phyloP scores from a whole-genome alignment of 2,797 vertebrate genomes.

The Taeniopygia guttata region DNA sequence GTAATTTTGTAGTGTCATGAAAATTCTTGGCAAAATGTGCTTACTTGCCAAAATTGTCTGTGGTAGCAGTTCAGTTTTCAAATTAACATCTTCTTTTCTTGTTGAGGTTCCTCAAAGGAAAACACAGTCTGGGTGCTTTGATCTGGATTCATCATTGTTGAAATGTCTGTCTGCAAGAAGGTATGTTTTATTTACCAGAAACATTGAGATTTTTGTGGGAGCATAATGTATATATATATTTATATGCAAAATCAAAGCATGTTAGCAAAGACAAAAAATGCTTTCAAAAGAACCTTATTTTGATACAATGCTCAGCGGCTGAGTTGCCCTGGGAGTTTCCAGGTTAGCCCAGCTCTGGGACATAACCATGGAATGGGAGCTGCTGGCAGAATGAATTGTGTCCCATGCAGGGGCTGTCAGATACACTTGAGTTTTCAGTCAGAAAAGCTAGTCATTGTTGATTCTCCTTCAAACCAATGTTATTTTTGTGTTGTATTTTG shows the following conservation, averaged over 20 bases:
- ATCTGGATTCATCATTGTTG: conserved; percentile 91
- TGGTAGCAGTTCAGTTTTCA: neutral
- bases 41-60: neutral
- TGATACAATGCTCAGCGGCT: neutral
- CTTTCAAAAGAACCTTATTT: neutral
- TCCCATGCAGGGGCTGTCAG: neutral
- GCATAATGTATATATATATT: neutral
- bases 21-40: neutral
- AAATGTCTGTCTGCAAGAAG: conserved; percentile 92
- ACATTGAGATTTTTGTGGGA: neutral
- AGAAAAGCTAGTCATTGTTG: neutral
- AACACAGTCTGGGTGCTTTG: conserved; percentile 95
- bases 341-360: neutral
- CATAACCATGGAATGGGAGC: neutral
- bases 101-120: conserved; percentile 96
- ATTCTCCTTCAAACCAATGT: neutral
- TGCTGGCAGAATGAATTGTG: neutral
- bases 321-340: neutral
- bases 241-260: neutral
- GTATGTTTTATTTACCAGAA: conserved; percentile 71
- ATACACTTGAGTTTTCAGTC: neutral
- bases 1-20: neutral
- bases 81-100: conserved; percentile 41
- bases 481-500: neutral
- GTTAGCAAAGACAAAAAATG: neutral